Evolutionary conservation across 2,797 vertebrate species (phyloP).

Genomic region (Cottoperca gobio): DNA sequence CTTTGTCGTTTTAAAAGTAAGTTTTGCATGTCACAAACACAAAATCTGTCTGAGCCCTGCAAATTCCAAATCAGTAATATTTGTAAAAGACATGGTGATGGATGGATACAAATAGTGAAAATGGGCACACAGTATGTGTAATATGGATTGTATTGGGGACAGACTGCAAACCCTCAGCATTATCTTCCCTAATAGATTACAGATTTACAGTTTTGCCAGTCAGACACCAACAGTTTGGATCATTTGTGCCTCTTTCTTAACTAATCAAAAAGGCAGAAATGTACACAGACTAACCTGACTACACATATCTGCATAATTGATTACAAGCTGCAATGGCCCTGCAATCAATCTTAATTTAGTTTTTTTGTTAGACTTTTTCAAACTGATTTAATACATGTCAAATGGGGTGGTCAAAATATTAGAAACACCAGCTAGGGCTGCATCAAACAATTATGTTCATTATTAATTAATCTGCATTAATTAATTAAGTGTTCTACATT

Average conservation of each 20-base stretch:
- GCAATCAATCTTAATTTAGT: neutral
- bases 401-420: neutral
- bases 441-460: no score
- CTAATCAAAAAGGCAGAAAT: no score
- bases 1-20: conserved; percentile 14
- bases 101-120: neutral
- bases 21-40: conserved; percentile 22
- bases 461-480: no score
- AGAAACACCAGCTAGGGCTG: neutral
- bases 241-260: conserved; percentile 4
- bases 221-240: conserved; percentile 4
- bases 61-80: conserved; percentile 13
- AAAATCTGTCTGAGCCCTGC: neutral
- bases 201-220: conserved; percentile 13
- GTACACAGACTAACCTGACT: neutral
- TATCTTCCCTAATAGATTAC: conserved; percentile 16
- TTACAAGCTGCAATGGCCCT: neutral
- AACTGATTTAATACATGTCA: neutral
- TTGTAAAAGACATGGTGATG: conserved; percentile 5
- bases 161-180: conserved; percentile 2
- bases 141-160: neutral
- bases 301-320: conserved; percentile 5
- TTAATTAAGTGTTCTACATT: no score
- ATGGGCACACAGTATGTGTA: neutral
- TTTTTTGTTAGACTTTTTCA: no score